Base-by-base conservation (phyloP, 2,797 vertebrate species). In the Sciaenops ocellatus region DNA sequence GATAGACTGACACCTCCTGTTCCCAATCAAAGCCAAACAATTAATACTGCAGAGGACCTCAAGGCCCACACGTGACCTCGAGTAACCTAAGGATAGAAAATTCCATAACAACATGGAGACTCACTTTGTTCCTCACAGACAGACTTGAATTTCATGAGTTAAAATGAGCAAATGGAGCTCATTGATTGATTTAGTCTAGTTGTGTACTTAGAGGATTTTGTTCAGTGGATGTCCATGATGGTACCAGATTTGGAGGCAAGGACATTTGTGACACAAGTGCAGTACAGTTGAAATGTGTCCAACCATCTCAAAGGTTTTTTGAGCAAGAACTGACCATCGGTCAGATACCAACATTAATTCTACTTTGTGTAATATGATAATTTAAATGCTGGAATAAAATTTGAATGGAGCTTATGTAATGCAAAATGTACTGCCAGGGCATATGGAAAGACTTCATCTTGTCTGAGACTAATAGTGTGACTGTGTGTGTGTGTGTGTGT, bases 221-320 rank as follows among this genome's bases (percentile, higher is more conserved):
- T 22, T 62, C 30, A 11, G 1, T n/a, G 11, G 22, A 26, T 26
- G 22, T 46, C 11, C 24, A 34, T 4, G 6, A 34, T 54, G 24
- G 8, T 17, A 12, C 12, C 22, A 26, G 7, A 22, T 26, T n/a
- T 48, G 34, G 7, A 16, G 5, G 9, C n/a, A 7, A 26, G 2
- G 47, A 28, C 41, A 62, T 26, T 24, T 69, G 47, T 63, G 26
- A 47, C 5, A 17, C 42, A 74, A 51, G 41, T 12, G n/a, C 30
- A 46, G 28, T 44, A 34, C 38, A 60, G 47, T 34, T 63, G 64
- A 64, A 82, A 48, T 28, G 22, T 46, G 26, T 71, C 61, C 63
- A 65, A 69, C 22, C 0, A 17, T 71, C 47, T 73, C 42, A 30
- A 62, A 60, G 28, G 65, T 57, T 46, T 68, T 41, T 59, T 16